These are phyloP conservation scores for Eubasilissa splendida DNA, from an alignment of 2,888 invertebrate species.

Conservation along the genomic window DNA sequence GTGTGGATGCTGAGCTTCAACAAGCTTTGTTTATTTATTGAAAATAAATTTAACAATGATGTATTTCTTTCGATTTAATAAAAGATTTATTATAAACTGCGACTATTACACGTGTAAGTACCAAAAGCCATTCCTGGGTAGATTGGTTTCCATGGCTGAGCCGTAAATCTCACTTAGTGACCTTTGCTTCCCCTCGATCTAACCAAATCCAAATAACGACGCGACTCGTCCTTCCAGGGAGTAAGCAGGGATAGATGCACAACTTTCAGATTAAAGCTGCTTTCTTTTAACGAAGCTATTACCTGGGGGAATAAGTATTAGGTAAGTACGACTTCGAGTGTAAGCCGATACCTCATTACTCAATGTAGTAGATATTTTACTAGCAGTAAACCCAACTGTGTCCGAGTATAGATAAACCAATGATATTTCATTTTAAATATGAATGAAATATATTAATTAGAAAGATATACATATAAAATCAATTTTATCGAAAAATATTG, in stretches of 20 bases:
- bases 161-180: conserved; percentile 29
- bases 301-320: conserved; percentile 33
- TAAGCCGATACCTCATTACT: conserved; percentile 18
- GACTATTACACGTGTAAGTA: neutral
- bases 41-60: no score
- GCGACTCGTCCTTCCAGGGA: neutral
- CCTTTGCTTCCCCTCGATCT: conserved; percentile 21
- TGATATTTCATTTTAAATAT: no score
- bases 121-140: conserved; percentile 7
- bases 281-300: conserved; percentile 13
- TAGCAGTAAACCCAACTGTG: no score
- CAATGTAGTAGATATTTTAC: no score
- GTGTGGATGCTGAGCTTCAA: no score
- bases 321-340: neutral
- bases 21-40: no score
- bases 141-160: conserved; percentile 24
- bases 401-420: no score
- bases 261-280: conserved; percentile 11
- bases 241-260: neutral
- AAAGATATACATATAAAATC: no score
- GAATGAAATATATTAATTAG: no score
- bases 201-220: conserved; percentile 32
- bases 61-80: no score
- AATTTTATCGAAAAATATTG: no score
- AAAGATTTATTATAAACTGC: no score